Evolutionary conservation across 2,113 vertebrate species (phyloP), one percentile per base, ranked within the genome.

Genomic region (Aix galericulata): DNA sequence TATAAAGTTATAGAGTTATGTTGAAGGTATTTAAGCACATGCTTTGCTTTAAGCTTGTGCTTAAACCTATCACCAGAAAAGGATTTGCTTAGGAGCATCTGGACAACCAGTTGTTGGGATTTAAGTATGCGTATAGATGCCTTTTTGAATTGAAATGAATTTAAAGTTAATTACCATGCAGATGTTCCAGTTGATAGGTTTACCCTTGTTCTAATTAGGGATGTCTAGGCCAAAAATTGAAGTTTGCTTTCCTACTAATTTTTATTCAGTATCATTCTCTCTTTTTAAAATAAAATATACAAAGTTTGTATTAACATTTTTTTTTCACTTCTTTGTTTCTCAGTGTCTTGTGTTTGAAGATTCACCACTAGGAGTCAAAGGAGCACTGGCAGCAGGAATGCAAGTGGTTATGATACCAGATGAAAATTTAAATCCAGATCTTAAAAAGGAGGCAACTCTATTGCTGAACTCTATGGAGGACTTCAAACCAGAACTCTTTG

Each of bases 261-360:
- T 93, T 81, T 73, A 58, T 85, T 75, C 5, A 3, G 36, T 18
- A 68, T 92, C 23, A 63, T 69, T 81, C 18, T 83, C 7, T 88
- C 13, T 76, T 88, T 69, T 72, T 58, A 29, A 78, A 95, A 66
- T 8, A n/a, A 29, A 53, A 27, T 13, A 53, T 72, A 59, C 14
- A 11, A 71, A 58, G 26, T 23, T 84, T 53, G 23, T 34, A 50
- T 25, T 88, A 59, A 62, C 42, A 52, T 79, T 92, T 62, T 88
- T 13, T 13, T 8, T 71, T 74, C 5, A 3, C 8, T 86, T 73
- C 76, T 77, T 91, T 68, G 1, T 88, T 97, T 89, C 13, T 25
- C 91, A 99, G 98, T 99, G 99, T 91, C 96, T 99, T 84, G 99
- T 99, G 82, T 99, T 99, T 87, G 99, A 99, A 97, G 99, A 99